Conservation (phyloP, 2,113 vertebrate species). For the Hystrix brachyura region DNA sequence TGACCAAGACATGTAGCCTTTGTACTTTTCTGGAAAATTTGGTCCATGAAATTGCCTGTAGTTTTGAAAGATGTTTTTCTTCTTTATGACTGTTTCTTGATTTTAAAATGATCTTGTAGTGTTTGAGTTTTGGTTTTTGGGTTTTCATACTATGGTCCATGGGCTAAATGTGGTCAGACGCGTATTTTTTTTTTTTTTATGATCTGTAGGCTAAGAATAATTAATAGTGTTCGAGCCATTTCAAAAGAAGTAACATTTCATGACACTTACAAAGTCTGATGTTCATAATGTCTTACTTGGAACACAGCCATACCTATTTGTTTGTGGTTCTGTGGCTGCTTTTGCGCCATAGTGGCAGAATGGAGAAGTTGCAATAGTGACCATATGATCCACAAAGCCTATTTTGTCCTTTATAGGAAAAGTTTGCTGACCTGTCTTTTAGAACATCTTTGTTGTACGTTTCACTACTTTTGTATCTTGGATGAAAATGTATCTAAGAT, state of each 20-base stretch:
- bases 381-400: background rate
- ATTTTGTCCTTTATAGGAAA: background rate
- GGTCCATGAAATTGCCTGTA: constrained; percentile 5
- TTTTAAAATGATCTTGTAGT: constrained; percentile 2
- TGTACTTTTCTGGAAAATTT: constrained; percentile 27
- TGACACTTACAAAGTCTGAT: background rate
- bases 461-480: background rate
- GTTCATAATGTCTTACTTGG: background rate
- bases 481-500: background rate
- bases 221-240: constrained; percentile 4
- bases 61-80: background rate
- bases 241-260: background rate
- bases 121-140: constrained; percentile 47
- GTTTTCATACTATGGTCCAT: background rate
- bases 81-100: constrained; percentile 35
- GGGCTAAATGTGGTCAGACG: background rate
- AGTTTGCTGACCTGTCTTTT: background rate
- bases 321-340: background rate
- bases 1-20: background rate
- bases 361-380: background rate
- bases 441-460: background rate
- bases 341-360: background rate
- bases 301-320: background rate
- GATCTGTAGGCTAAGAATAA: background rate
- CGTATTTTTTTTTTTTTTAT: background rate